Base-by-base conservation (phyloP, 2,797 vertebrate species). In the Oceanodroma leucorhoa region DNA sequence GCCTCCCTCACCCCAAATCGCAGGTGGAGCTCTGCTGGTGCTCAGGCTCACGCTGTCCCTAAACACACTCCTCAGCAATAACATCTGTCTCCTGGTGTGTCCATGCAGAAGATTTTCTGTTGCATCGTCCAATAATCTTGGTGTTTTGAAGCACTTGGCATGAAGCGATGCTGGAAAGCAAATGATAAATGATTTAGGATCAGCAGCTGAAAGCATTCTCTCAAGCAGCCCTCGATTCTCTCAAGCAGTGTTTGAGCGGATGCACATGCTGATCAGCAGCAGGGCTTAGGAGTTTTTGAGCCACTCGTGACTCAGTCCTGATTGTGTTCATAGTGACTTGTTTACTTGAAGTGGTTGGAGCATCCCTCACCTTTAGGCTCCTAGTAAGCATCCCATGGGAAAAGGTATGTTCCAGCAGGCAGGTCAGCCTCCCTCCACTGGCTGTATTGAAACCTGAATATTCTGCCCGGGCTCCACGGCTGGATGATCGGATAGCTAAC, bases 241-340 rank as follows among this genome's bases (percentile, higher is more conserved):
- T 32, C 10, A 7, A 19, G 11, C 45, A 6, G 26, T 3, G 26
- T 29, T 32, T 16, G 45, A 62, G 7, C 27, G 80, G 62, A 20
- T 55, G n/a, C n/a, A 27, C 23, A 4, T 1, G 0, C 36, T 41
- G 54, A 45, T 14, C 40, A 6, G 1, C 2, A 11, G 0, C 64
- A 40, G 70, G 36, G 67, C 27, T 32, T 7, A 11, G 46, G 58
- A 76, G 71, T 5, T 45, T 38, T 14, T 21, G 69, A 69, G 54
- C 53, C 46, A 16, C 65, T 36, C 11, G 6, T n/a, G 60, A 30
- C 61, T 58, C 41, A 16, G 77, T 18, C 10, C 40, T 9, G 8
- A 2, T 2, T 4, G 19, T 0, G 0, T 9, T n/a, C 0, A 0
- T 4, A 23, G 43, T 5, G 67, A 60, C 34, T 79, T 11, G 21